phyloP scores from a whole-genome alignment of 2,888 invertebrate genomes.

The Tillus elongatus region DNA sequence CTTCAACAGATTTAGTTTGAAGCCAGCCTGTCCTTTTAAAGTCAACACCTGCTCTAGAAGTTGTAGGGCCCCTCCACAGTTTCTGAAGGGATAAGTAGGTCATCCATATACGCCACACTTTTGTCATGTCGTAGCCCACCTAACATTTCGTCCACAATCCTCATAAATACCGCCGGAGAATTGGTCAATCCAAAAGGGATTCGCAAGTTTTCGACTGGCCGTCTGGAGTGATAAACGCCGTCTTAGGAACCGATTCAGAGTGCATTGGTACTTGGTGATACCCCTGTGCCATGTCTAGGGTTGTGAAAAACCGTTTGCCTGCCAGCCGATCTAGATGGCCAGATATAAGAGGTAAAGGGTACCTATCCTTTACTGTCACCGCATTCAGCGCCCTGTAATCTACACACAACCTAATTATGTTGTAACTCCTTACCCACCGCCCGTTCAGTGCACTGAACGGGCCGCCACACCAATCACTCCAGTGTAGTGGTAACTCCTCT shows the following conservation, averaged over 20 bases:
- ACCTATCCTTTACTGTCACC: too few relatives aligned
- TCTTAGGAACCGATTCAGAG: conserved; percentile 24
- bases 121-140: conserved; percentile 13
- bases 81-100: conserved; percentile 17
- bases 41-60: conserved; percentile 14
- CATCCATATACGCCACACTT: conserved; percentile 22
- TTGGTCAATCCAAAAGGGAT: conserved; percentile 35
- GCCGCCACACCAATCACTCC: too few relatives aligned
- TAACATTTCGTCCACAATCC: conserved; percentile 19
- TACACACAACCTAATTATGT: conserved; percentile 18
- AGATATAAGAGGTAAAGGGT: too few relatives aligned
- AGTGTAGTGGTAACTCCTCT: too few relatives aligned
- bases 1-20: conserved; percentile 17
- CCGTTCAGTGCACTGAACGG: too few relatives aligned
- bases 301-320: too few relatives aligned
- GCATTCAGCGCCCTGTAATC: too few relatives aligned
- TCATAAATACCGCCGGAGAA: conserved; percentile 26
- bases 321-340: too few relatives aligned
- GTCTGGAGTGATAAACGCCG: conserved; percentile 30
- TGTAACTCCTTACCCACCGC: conserved; percentile 14
- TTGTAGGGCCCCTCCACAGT: conserved; percentile 10
- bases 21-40: conserved; percentile 13
- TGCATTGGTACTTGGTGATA: too few relatives aligned
- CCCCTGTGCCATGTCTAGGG: too few relatives aligned
- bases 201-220: conserved; percentile 29